Conservation (phyloP, 2,888 invertebrate genomes). For the Leptura quadrifasciata region DNA sequence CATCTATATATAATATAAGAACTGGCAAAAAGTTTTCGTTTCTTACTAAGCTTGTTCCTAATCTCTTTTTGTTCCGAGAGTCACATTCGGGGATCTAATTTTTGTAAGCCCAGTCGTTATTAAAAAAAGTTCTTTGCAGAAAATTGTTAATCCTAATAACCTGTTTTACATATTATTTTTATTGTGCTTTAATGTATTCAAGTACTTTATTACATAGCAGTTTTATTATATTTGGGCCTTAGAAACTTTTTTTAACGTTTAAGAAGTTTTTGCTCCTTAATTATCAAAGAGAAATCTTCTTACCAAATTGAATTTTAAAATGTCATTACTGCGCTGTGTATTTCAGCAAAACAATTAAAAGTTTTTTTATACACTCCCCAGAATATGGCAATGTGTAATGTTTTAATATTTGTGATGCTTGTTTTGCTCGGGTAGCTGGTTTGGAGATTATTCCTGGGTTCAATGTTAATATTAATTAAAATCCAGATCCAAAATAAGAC, state of each 20-base stretch:
- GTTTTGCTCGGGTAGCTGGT: too few species aligned
- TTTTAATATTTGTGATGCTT: too few species aligned
- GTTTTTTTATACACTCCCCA: too few species aligned
- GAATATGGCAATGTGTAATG: too few species aligned
- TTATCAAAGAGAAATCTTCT: background rate
- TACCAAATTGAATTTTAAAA: background rate
- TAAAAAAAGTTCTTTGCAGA: conserved; percentile 5
- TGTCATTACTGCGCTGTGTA: background rate
- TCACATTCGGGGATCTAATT: conserved; percentile 17
- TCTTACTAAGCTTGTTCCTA: background rate
- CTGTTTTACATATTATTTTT: conserved; percentile 20
- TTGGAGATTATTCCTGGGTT: too few species aligned
- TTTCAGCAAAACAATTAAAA: too few species aligned
- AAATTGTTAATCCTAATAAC: conserved; percentile 2
- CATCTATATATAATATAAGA: background rate
- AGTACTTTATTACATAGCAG: conserved; percentile 1
- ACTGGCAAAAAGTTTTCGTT: background rate
- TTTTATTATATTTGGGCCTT: background rate
- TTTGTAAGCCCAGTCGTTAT: background rate
- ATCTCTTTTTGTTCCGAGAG: background rate
- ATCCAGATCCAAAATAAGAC: too few species aligned
- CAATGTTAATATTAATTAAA: too few species aligned
- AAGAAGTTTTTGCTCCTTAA: background rate
- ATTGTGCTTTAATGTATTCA: background rate
- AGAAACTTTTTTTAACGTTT: background rate